These are phyloP conservation scores for Sialis lutaria DNA, from an alignment of 2,888 invertebrate genomes.

Conservation along the genomic window DNA sequence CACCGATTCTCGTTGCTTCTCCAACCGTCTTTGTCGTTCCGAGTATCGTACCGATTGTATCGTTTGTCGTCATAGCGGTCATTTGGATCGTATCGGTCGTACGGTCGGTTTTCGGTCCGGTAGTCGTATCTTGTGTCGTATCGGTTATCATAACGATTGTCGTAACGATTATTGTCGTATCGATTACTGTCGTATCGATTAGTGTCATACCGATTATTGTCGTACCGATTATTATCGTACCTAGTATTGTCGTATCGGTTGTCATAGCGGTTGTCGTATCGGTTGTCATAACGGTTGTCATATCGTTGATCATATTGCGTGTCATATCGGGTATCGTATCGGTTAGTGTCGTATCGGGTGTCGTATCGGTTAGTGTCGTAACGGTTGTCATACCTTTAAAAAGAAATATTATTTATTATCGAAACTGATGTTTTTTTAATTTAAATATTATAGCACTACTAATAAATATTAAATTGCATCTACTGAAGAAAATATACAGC, in stretches of 20 bases:
- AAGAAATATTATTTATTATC: too few species aligned
- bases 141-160: slow-evolving; percentile 6
- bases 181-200: not conserved
- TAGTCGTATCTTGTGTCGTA: slow-evolving; percentile 18
- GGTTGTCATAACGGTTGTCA: not conserved
- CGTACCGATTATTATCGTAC: not conserved
- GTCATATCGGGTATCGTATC: not conserved
- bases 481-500: too few species aligned
- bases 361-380: not conserved
- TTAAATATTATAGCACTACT: too few species aligned
- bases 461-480: too few species aligned
- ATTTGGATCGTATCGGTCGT: slow-evolving; percentile 19
- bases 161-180: not conserved
- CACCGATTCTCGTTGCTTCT: slow-evolving; percentile 28
- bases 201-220: not conserved
- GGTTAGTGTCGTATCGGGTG: not conserved
- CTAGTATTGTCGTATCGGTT: not conserved
- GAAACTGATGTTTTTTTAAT: too few species aligned
- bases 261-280: not conserved
- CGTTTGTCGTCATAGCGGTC: slow-evolving; percentile 21
- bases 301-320: not conserved
- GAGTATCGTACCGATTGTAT: slow-evolving; percentile 11
- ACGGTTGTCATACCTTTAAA: not conserved
- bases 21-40: slow-evolving; percentile 22
- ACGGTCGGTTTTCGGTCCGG: slow-evolving; percentile 18